A percentile compares a stretch with the other conserved stretches of the same genome.
Evolutionary conservation across 2,888 invertebrate species (phyloP).

Genomic region (Leucophenga montana): DNA sequence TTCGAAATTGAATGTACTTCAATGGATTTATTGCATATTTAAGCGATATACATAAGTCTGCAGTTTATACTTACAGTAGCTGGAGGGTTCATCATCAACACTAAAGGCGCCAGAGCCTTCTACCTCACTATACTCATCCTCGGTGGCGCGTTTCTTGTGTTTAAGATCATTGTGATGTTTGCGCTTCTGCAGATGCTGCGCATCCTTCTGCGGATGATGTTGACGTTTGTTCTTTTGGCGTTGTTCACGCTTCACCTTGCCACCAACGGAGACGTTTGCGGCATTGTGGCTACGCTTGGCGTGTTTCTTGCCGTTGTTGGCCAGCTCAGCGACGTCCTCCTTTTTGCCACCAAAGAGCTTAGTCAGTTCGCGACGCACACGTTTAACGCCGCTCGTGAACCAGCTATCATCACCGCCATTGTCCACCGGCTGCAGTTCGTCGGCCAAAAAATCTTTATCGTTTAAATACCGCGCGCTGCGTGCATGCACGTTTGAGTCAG

Average conservation of each 20-base stretch:
- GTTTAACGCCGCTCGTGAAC: slow-evolving; percentile 61
- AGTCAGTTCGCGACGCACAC: slow-evolving; percentile 66
- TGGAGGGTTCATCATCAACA: slow-evolving; percentile 46
- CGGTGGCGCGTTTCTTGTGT: slow-evolving; percentile 46
- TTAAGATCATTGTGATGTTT: slow-evolving; percentile 10
- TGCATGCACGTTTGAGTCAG: slow-evolving; percentile 33
- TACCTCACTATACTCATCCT: slow-evolving; percentile 44
- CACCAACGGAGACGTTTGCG: slow-evolving; percentile 8
- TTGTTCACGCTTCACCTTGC: slow-evolving; percentile 32
- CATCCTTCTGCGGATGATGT: slow-evolving; percentile 13
- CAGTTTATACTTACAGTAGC: slow-evolving; percentile 31
- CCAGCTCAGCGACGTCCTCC: slow-evolving; percentile 17
- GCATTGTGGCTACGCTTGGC: slow-evolving; percentile 19
- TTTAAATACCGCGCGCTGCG: slow-evolving; percentile 45
- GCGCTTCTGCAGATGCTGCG: slow-evolving; percentile 17
- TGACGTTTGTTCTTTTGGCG: slow-evolving; percentile 24
- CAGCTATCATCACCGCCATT: slow-evolving; percentile 49
- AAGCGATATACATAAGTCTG: too few species aligned
- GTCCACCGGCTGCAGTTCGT: slow-evolving; percentile 58
- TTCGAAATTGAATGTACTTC: neutral
- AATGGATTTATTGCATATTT: too few species aligned
- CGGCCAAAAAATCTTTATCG: slow-evolving; percentile 56
- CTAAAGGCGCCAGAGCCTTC: slow-evolving; percentile 52
- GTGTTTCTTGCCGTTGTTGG: slow-evolving; percentile 24
- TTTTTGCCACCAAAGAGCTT: slow-evolving; percentile 58